Percentiles rank a stretch among this genome's conserved stretches.
Evolutionary conservation across 2,797 vertebrate species (phyloP).

Genomic region (Hapalemur alaotrensis): DNA sequence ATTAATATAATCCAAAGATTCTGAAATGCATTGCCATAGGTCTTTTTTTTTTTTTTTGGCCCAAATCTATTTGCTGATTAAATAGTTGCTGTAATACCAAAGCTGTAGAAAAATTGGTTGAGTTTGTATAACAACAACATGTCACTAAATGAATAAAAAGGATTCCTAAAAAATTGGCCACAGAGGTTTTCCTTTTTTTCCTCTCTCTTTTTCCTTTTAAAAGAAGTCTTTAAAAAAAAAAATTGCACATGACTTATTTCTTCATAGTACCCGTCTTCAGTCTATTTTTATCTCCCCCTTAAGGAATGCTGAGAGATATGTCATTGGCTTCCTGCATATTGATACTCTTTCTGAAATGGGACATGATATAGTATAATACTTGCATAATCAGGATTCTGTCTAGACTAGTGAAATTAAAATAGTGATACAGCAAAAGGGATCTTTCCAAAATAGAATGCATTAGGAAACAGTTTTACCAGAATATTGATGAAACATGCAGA

Average conservation of each 20-base stretch:
- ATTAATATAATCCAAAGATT: background rate
- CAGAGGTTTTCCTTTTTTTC: background rate
- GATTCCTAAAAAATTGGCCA: background rate
- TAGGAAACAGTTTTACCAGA: constrained; percentile 39
- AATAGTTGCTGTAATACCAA: background rate
- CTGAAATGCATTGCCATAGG: background rate
- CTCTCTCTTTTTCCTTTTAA: background rate
- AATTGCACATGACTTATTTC: constrained; percentile 37
- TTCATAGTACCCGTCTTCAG: background rate
- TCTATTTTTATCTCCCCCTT: constrained; percentile 47
- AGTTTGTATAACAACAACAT: background rate
- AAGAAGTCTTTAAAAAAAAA: background rate
- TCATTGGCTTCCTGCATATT: constrained; percentile 52
- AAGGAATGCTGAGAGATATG: constrained; percentile 39
- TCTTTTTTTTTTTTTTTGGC: background rate
- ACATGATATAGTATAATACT: constrained; percentile 54
- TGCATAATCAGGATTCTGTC: constrained; percentile 75
- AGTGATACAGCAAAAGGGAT: constrained; percentile 64
- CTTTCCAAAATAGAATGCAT: constrained; percentile 71
- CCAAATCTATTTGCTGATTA: background rate
- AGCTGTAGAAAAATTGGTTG: background rate
- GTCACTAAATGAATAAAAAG: constrained; percentile 29
- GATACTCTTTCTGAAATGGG: constrained; percentile 62
- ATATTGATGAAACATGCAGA: constrained; percentile 48
- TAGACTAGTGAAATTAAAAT: constrained; percentile 73